Evolutionary conservation across 2,113 vertebrate genomes (phyloP), one percentile per base, ranked within the genome.

Genomic region (Micromys minutus): DNA sequence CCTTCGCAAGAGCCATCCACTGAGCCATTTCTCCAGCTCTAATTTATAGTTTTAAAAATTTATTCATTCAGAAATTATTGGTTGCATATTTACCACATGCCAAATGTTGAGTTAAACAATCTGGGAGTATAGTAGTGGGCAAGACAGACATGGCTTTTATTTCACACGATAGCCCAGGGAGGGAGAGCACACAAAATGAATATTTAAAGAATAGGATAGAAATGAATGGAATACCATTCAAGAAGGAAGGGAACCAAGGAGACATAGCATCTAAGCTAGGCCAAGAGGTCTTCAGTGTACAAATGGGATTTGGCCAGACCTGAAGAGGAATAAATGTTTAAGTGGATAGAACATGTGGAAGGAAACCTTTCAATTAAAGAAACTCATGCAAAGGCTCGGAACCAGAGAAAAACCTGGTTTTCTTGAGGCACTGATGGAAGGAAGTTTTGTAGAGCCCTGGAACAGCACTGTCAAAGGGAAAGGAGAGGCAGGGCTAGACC

Each of bases 61-160:
- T 92, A 19, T 83, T 95, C 31, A 61, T 71, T 93, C 11, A 96
- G 80, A 94, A 39, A 63, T 16, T 76, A 84, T 47, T 74, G 81
- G n/a, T 57, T 61, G 1, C 7, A 61, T 67, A 36, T 59, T 74
- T 87, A 21, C 57, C 50, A 1, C 16, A 3, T 87, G 61, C 39
- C 61, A 69, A 22, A 75, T 42, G 16, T 42, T 93, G 59, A 86
- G 34, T 31, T 92, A 55, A 52, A 52, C 84, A 45, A 74, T 4
- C 65, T 95, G 8, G 47, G 63, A 76, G 74, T 88, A 57, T 13
- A 80, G 63, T 52, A 65, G 19, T 55, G 81, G 7, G 5, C 45
- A 74, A 65, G 59, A 29, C 79, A 96, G 50, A 90, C 17, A 7
- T 76, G 36, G 67, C 87, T 7, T 45, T 52, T 29, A 16, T 9